phyloP scores from a whole-genome alignment of 2,113 vertebrate species.

The Sardina pilchardus region DNA sequence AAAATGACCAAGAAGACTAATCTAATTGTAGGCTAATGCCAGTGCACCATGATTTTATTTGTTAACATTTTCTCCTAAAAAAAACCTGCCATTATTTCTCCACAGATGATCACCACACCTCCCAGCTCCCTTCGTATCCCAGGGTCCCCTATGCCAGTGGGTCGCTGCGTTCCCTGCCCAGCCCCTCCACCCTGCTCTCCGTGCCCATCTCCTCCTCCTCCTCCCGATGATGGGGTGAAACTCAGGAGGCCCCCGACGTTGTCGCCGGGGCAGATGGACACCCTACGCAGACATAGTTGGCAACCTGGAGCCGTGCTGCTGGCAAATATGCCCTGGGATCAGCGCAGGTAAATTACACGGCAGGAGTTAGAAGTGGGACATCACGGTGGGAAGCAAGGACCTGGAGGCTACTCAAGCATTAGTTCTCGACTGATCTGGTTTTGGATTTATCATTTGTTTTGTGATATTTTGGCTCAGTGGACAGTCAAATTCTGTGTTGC shows the following conservation, averaged over 20 bases:
- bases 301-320: slow-evolving; percentile 66
- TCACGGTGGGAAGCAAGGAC: too few species aligned
- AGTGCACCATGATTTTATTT: not conserved
- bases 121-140: slow-evolving; percentile 23
- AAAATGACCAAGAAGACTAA: not conserved
- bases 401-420: not conserved
- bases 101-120: slow-evolving; percentile 45
- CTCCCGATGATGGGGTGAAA: slow-evolving; percentile 43
- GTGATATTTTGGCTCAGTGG: not conserved
- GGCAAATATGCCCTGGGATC: slow-evolving; percentile 32
- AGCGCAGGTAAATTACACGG: slow-evolving; percentile 52
- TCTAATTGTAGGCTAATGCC: not conserved
- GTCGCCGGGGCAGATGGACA: slow-evolving; percentile 38
- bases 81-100: not conserved
- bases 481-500: not conserved
- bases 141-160: slow-evolving; percentile 2
- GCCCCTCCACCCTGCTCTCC: slow-evolving; percentile 23
- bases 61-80: not conserved
- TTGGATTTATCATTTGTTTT: too few species aligned
- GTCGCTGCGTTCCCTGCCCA: slow-evolving; percentile 20
- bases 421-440: not conserved
- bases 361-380: too few species aligned
- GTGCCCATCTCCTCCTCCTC: slow-evolving; percentile 23
- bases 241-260: slow-evolving; percentile 26
- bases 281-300: slow-evolving; percentile 77